Conservation (phyloP, 2,113 vertebrate genomes). For the Lepidiolamprologus cunningtoni region DNA sequence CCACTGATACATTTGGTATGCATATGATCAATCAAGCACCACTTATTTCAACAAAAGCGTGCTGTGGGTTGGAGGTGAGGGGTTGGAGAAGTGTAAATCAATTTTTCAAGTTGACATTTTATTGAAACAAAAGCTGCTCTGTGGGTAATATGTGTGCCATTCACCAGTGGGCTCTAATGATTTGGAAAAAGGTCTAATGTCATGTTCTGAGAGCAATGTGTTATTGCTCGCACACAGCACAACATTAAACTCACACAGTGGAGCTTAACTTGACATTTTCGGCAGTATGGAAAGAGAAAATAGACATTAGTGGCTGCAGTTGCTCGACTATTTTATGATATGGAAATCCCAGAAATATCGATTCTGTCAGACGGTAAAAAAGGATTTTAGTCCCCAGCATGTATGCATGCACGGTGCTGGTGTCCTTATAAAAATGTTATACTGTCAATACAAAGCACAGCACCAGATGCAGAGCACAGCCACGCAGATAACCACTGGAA, state of each 20-base stretch:
- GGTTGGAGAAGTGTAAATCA: not conserved
- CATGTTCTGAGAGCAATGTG: not conserved
- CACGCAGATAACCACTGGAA: not conserved
- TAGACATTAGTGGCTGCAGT: not conserved
- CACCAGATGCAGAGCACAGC: not conserved
- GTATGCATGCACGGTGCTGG: not conserved
- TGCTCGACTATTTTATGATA: not conserved
- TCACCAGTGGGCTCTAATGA: not conserved
- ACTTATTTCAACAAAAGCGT: not conserved
- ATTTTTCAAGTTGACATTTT: constrained; percentile 8
- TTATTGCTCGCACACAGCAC: not conserved
- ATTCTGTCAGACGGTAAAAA: not conserved
- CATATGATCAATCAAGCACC: not conserved
- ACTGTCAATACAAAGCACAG: not conserved
- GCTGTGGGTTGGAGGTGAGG: not conserved
- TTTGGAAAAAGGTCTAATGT: constrained; percentile 9
- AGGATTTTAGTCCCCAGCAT: not conserved
- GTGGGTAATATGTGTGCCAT: not conserved
- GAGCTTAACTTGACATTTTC: constrained; percentile 12
- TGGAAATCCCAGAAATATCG: not conserved
- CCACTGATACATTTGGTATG: not conserved
- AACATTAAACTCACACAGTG: not conserved
- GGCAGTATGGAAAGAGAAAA: not conserved
- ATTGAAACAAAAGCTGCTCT: not conserved
- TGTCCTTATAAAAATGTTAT: not conserved